These are phyloP conservation scores for Heliconius eleuchia DNA, from an alignment of 1,140 invertebrate species.

Conservation along the genomic window DNA sequence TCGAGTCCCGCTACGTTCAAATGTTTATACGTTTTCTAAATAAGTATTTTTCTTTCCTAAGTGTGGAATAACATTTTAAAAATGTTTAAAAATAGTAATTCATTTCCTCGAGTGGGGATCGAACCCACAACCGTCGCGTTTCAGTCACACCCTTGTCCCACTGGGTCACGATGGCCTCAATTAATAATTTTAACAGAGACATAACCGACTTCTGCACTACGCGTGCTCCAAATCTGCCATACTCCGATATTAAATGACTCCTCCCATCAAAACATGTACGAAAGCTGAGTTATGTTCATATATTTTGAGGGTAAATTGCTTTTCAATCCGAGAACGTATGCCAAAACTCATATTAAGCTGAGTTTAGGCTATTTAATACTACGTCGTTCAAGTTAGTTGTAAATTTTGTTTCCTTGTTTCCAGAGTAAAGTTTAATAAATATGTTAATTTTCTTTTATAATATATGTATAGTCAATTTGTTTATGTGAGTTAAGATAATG, in stretches of 20 bases:
- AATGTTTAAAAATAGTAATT: no score
- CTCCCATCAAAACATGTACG: neutral
- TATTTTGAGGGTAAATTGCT: slow-evolving; percentile 28
- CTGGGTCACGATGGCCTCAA: neutral
- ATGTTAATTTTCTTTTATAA: neutral
- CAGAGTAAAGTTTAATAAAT: neutral
- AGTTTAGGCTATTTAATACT: slow-evolving; percentile 23
- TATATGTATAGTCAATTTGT: neutral
- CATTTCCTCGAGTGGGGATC: neutral
- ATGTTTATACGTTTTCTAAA: no score
- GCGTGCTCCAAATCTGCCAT: neutral
- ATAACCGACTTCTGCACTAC: neutral
- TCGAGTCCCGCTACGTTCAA: no score
- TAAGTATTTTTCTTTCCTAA: no score
- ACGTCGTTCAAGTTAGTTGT: neutral
- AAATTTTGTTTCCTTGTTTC: slow-evolving; percentile 3
- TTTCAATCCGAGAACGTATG: slow-evolving; percentile 21
- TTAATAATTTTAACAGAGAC: neutral
- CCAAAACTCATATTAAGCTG: slow-evolving; percentile 5
- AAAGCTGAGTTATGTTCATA: slow-evolving; percentile 27
- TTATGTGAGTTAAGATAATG: neutral
- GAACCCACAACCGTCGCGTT: neutral
- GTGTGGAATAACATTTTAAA: no score
- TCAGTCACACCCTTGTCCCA: neutral
- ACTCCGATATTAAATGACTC: neutral